Base-by-base conservation (phyloP, 2,888 invertebrate species). In the Nomada hirtipes region DNA sequence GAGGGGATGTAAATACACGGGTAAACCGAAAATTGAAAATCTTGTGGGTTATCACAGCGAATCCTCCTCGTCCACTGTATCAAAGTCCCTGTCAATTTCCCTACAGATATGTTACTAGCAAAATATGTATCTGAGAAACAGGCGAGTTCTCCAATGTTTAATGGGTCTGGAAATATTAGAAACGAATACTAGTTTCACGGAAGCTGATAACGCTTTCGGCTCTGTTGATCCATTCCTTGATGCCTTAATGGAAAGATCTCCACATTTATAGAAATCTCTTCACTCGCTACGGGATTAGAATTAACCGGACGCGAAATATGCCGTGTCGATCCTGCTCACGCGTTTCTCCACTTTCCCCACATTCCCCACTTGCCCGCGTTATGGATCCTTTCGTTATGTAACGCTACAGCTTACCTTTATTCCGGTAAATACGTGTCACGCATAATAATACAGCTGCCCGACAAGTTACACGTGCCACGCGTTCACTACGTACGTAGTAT, bases 11-110 rank as follows among this genome's bases (percentile, higher is more conserved):
- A 69, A 69, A 36, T 44, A 15, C 63, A 55, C 47, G 36, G n/a
- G 23, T n/a, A 42, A 72, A 76, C 68, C 60, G 75, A 71, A 77
- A 79, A 82, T 79, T 78, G 73, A 79, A 85, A 67, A 69, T 60
- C 57, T 61, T 44, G 42, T 64, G 53, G 47, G 59, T 67, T 67
- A 47, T 50, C 71, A 69, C 59, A 55, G 67, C 59, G 64, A 65
- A 26, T 13, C 20, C 18, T 13, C 15, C 18, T 15, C 52, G 13
- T 47, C 55, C 2, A 20, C 15, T 57, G 64, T 64, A 65, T 72
- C 9, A n/a, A 11, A 3, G 36, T 52, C 59, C 9, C 20, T 9
- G 57, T 44, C 59, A 13, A 59, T 60, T 64, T 72, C n/a, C 36
- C 53, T 11, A n/a, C 9, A 13, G 18, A 7, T 52, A 15, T 20